Evolutionary conservation across 2,888 invertebrate genomes (phyloP).

Genomic region (Alloplasta piceator): DNA sequence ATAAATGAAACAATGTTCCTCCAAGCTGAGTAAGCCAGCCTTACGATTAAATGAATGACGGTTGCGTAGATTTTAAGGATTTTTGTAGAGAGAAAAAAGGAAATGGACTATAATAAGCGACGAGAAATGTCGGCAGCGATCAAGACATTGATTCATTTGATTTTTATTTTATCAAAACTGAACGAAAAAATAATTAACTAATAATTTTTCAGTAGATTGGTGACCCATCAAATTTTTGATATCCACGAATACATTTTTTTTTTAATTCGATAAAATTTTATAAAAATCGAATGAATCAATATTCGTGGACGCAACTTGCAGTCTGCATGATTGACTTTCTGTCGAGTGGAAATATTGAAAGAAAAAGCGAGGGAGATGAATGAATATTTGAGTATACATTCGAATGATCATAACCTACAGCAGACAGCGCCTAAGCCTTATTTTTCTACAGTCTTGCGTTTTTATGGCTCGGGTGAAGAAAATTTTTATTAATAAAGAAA

Average conservation of each 20-base stretch:
- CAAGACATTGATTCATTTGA: no score
- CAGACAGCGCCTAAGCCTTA: conserved; percentile 79
- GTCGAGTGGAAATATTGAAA: conserved; percentile 19
- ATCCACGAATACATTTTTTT: neutral
- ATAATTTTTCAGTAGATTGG: no score
- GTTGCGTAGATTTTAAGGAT: conserved; percentile 66
- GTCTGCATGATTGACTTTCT: conserved; percentile 60
- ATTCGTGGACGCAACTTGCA: conserved; percentile 1
- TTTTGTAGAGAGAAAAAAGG: conserved; percentile 50
- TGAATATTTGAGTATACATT: conserved; percentile 44
- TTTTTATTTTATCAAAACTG: no score
- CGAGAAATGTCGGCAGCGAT: neutral
- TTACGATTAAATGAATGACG: conserved; percentile 75
- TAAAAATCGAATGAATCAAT: neutral
- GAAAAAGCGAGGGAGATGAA: conserved; percentile 44
- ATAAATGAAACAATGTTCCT: conserved; percentile 81
- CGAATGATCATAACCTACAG: conserved; percentile 59
- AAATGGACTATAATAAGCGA: conserved; percentile 51
- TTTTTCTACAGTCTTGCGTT: conserved; percentile 81
- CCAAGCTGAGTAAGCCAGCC: conserved; percentile 83
- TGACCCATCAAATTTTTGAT: neutral
- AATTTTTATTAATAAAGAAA: conserved; percentile 50
- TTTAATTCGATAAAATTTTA: conserved; percentile 5
- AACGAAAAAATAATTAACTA: no score
- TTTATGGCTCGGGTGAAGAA: conserved; percentile 62